Evolutionary conservation across 2,797 vertebrate genomes (phyloP), one percentile per base, ranked within the genome.

Genomic region (Orestias chungarensis): DNA sequence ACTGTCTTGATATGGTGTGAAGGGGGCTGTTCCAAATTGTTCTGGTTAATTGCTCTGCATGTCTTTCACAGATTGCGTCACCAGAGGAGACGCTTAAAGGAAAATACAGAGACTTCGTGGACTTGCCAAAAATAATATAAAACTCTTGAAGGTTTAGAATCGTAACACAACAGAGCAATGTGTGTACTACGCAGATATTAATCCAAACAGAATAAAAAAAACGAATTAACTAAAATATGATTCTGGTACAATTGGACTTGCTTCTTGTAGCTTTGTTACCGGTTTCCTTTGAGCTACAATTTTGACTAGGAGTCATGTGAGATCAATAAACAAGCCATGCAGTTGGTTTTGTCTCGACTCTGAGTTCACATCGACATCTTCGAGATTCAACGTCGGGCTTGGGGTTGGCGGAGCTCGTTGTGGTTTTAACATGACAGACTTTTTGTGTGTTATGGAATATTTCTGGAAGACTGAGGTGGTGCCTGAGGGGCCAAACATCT

Each of bases 381-480:
- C 42, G 40, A 42, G 38, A 62, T 40, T 27, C 27, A 14, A 3
- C 29, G 35, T 17, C 33, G 10, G 18, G 49, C 43, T 43, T 42
- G 23, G 35, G 66, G 25, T 7, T 40, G 18, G 11, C 14, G 25
- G 14, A 25, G 20, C 14, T 29, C n/a, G 23, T 10, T 62, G 11
- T 40, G 59, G 40, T 61, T 8, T 59, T 35, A 59, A 31, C 57
- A 12, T n/a, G 17, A 27, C 59, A 55, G 33, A 65, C 38, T 44
- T 66, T 38, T 67, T 73, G 14, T 55, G 70, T 64, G 40, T 69
- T 68, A 68, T 69, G 66, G 33, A 67, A 74, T 64, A 25, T 81
- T 76, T 77, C 77, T 92, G 92, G 91, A 94, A 93, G 93, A 94
- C 92, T 91, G 86, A 83, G 76, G 82, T 73, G 82, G 79, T 59